Conservation (phyloP, 2,888 invertebrate genomes). For the Ametastegia equiseti region DNA sequence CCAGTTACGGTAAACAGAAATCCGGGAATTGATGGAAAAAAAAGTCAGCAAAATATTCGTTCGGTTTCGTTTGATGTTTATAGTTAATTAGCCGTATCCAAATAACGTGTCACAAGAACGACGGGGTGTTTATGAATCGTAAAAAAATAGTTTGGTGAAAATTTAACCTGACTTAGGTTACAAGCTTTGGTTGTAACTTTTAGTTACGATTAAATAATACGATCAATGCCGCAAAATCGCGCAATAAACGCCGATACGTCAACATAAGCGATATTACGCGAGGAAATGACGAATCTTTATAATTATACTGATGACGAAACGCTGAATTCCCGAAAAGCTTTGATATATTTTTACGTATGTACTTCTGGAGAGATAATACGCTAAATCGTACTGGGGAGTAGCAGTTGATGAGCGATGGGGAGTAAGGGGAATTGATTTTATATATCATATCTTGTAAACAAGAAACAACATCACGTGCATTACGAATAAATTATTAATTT, state of each 20-base stretch:
- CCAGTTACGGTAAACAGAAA: not conserved
- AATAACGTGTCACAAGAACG: not conserved
- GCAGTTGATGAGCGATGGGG: not conserved
- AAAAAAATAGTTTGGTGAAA: not conserved
- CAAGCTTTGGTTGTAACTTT: not conserved
- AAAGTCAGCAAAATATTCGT: not conserved
- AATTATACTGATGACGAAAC: slow-evolving; percentile 13
- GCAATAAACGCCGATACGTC: not conserved
- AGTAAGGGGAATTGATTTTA: not conserved
- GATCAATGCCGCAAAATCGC: not conserved
- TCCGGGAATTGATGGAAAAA: not conserved
- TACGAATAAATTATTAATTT: not conserved
- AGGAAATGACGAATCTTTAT: slow-evolving; percentile 1
- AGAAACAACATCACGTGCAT: not conserved
- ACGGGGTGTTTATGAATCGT: not conserved
- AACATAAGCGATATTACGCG: not conserved
- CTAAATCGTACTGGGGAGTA: not conserved
- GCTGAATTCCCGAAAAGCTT: not conserved
- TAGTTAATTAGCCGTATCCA: not conserved
- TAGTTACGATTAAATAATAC: not conserved
- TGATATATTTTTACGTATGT: not conserved
- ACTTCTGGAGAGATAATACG: not conserved
- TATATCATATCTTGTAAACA: not conserved
- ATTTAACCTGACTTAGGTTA: not conserved
- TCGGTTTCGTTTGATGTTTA: not conserved